Evolutionary conservation across 2,797 vertebrate genomes (phyloP), one percentile per base, ranked within the genome.

Genomic region (Lepidocolaptes lacrymiger): DNA sequence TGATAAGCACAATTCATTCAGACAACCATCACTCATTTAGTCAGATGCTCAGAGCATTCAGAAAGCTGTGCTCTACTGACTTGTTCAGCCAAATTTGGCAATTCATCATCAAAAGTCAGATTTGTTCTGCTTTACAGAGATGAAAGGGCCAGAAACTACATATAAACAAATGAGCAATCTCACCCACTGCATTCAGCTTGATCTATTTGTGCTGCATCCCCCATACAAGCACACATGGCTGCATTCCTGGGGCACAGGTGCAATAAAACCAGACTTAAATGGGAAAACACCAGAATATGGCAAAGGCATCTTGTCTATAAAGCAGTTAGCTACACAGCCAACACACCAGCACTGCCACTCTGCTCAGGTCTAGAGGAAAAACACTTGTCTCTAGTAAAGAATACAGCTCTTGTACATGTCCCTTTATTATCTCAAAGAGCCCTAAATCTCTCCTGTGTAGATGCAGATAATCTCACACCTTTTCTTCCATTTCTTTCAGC

Each of bases 111-210:
- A 89, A 91, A 73, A 89, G 59, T 37, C 78, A 72, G 61, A 88
- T 93, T 93, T 94, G 56, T 89, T 86, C 86, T 85, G 83, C 89
- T 84, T 84, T 85, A 59, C 14, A 26, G 55, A 91, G 78, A 89
- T 75, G 88, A 95, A 95, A 94, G 44, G 30, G 46, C 18, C 73
- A 94, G 54, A 91, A 95, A 62, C 34, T 58, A 68, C 27, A 21
- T 10, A 37, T 28, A 91, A 96, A 86, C 82, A 92, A 95, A 84
- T 1, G 19, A 93, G 55, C 41, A 14, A 51, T 19, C 4, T 64
- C 55, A 73, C 59, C 19, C 5, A 0, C 39, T n/a, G 68, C 63
- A 73, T 66, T 73, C 81, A 51, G 52, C 44, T 58, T 2, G 0
- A 73, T 36, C 46, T 21, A 3, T 46, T 77, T 63, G 64, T 28